A percentile compares a stretch with the other conserved stretches of the same genome.
These are phyloP conservation scores for Xylota sylvarum DNA, from an alignment of 2,888 invertebrate genomes.

Conservation along the genomic window DNA sequence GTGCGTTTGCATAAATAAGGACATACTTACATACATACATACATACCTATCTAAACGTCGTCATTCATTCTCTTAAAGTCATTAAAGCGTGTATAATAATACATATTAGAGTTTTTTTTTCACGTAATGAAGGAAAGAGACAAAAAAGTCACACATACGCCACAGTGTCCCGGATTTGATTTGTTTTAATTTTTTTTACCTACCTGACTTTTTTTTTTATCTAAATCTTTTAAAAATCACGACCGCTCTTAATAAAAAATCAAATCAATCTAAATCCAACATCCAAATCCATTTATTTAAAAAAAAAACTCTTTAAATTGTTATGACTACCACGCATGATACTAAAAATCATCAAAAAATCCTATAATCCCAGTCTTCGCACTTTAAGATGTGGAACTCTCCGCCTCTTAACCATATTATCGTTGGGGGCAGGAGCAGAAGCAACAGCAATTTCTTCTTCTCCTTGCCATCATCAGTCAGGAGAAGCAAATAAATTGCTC, in stretches of 20 bases:
- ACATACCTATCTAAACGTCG: neutral
- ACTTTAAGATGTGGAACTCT: conserved; percentile 12
- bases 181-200: conserved; percentile 2
- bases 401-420: conserved; percentile 43
- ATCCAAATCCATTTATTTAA: neutral
- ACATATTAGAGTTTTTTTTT: neutral
- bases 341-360: conserved; percentile 23
- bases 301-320: conserved; percentile 31
- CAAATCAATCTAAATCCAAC: conserved; percentile 20
- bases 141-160: conserved; percentile 26
- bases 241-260: conserved; percentile 16
- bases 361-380: conserved; percentile 31
- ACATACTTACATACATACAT: too few species aligned
- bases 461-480: conserved; percentile 42
- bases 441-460: conserved; percentile 1
- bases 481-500: conserved; percentile 53
- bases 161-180: neutral
- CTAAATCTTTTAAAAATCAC: neutral
- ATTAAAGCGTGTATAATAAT: neutral
- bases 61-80: neutral
- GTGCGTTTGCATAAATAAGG: neutral
- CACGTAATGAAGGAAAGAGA: neutral
- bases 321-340: conserved; percentile 35
- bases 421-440: conserved; percentile 5
- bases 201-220: neutral